These are phyloP conservation scores for Kryptopterus vitreolus DNA, from an alignment of 2,797 vertebrate species.

Conservation along the genomic window DNA sequence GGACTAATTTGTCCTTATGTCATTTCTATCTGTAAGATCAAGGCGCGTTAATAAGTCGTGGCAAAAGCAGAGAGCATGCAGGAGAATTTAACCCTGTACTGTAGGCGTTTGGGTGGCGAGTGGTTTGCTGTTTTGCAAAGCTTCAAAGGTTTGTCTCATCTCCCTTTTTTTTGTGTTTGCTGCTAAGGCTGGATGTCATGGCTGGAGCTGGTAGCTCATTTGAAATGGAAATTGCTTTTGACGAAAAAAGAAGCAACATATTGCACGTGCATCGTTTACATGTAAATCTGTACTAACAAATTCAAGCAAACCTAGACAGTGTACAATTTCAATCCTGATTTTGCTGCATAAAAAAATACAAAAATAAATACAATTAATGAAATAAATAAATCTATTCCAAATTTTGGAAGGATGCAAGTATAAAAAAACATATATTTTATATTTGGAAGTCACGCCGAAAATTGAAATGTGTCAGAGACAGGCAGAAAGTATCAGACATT, in stretches of 20 bases:
- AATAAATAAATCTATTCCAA: too few relatives aligned
- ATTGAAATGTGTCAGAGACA: not conserved
- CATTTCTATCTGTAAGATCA: constrained; percentile 13
- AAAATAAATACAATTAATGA: not conserved
- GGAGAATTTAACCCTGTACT: not conserved
- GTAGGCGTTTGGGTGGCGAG: not conserved
- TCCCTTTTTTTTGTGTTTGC: constrained; percentile 18
- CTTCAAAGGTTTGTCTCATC: constrained; percentile 4
- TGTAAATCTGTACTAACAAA: not conserved
- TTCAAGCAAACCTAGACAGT: not conserved
- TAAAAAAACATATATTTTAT: not conserved
- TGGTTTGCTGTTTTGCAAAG: not conserved
- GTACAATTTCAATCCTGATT: not conserved
- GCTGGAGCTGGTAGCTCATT: constrained; percentile 15
- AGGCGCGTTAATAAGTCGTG: not conserved
- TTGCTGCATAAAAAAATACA: not conserved
- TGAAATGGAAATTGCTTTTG: constrained; percentile 28
- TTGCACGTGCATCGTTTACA: not conserved
- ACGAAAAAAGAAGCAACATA: not conserved
- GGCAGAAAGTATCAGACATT: not conserved
- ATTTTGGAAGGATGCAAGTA: not conserved
- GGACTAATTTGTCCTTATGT: constrained; percentile 22
- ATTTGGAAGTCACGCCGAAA: not conserved
- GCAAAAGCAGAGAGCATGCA: not conserved
- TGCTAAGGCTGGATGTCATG: not conserved